Conservation (phyloP, 1,140 invertebrate genomes). For the Pogonomyrmex barbatus region DNA sequence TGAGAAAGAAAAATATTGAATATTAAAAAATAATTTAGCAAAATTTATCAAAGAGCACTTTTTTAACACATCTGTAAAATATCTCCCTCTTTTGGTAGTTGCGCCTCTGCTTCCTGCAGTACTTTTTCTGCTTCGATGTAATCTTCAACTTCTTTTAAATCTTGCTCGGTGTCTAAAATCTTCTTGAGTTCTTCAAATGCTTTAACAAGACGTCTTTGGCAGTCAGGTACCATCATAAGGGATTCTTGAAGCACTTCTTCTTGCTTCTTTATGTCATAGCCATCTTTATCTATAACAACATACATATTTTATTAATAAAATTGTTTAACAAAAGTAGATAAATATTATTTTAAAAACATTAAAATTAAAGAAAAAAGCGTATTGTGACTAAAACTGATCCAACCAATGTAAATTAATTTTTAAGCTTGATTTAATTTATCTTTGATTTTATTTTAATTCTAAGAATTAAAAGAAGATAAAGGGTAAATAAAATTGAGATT, state of each 20-base stretch:
- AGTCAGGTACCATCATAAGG: constrained; percentile 96
- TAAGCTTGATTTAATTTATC: no score
- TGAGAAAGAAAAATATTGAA: constrained; percentile 53
- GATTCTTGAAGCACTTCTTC: constrained; percentile 95
- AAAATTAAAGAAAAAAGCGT: background rate
- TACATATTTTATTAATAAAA: background rate
- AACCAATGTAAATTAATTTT: background rate
- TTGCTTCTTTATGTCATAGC: constrained; percentile 94
- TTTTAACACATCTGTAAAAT: constrained; percentile 77
- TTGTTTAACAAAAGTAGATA: background rate
- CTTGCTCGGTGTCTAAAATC: constrained; percentile 90
- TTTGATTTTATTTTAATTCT: no score
- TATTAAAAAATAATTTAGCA: constrained; percentile 24
- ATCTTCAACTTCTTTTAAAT: constrained; percentile 91
- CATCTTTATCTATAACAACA: constrained; percentile 89
- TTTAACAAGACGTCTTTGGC: constrained; percentile 91
- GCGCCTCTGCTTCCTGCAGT: constrained; percentile 90
- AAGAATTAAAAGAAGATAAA: no score
- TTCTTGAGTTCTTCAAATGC: constrained; percentile 92
- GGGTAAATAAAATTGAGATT: no score
- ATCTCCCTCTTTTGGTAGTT: constrained; percentile 85
- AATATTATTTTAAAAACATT: background rate
- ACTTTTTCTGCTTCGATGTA: constrained; percentile 90
- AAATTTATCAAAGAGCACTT: constrained; percentile 18
- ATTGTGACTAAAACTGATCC: background rate